Percentiles rank a stretch among this genome's conserved stretches.
These are phyloP conservation scores for Antrozous pallidus DNA, from an alignment of 2,797 vertebrate species.

Conservation along the genomic window DNA sequence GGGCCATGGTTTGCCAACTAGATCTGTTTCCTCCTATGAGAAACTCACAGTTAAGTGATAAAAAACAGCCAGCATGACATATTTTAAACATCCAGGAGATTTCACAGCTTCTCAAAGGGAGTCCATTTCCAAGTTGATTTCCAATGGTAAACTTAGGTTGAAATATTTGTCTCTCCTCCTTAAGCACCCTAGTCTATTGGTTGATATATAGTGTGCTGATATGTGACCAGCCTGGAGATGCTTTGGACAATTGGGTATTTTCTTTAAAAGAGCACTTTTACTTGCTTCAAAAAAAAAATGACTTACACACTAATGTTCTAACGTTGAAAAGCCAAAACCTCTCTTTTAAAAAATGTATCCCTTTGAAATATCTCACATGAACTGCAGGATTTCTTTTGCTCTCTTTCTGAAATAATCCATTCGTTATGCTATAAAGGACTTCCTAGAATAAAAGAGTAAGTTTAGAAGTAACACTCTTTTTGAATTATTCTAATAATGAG, in stretches of 20 bases:
- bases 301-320: not conserved
- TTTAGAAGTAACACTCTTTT: not conserved
- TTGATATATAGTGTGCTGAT: not conserved
- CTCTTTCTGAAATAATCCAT: not conserved
- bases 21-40: conserved; percentile 21
- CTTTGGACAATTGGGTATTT: not conserved
- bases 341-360: not conserved
- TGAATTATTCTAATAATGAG: not conserved
- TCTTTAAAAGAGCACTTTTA: not conserved
- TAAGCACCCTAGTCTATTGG: not conserved
- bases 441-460: not conserved
- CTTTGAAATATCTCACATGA: not conserved
- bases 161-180: conserved; percentile 50
- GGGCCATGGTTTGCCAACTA: not conserved
- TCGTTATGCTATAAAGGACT: not conserved
- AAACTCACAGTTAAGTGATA: conserved; percentile 52
- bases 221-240: not conserved
- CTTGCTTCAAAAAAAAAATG: conserved; percentile 23
- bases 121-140: conserved; percentile 50
- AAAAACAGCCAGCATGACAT: not conserved
- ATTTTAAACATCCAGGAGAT: conserved; percentile 55
- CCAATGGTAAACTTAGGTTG: conserved; percentile 50
- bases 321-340: not conserved
- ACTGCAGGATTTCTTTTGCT: not conserved
- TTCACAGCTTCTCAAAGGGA: conserved; percentile 40